Percentiles rank a stretch among this genome's conserved stretches.
Conservation (phyloP, 2,888 invertebrate species). For the Isoperla grammatica region DNA sequence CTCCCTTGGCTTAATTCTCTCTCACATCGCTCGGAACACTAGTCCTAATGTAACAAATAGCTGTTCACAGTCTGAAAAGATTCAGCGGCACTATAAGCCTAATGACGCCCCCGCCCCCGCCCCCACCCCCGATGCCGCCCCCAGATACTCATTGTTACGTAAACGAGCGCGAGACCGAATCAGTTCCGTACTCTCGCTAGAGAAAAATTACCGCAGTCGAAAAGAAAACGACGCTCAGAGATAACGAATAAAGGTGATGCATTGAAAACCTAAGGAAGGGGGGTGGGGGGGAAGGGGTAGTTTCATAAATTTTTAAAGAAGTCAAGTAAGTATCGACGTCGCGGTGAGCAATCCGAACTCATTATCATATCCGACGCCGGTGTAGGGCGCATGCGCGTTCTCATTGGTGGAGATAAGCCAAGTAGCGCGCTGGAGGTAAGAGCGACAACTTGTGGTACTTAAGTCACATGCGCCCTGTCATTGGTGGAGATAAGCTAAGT, state of each 20-base stretch:
- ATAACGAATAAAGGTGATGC: conserved; percentile 22
- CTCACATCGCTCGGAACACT: no score
- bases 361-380: conserved; percentile 11
- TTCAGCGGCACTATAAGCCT: conserved; percentile 12
- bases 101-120: conserved; percentile 27
- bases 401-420: no score
- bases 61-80: conserved; percentile 7
- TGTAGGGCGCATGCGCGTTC: no score
- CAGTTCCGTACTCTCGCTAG: conserved; percentile 28
- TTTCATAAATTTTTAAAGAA: conserved; percentile 11
- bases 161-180: conserved; percentile 30
- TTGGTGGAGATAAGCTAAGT: no score
- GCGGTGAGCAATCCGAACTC: not conserved
- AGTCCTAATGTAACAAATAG: not conserved
- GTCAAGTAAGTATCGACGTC: conserved; percentile 4
- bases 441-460: no score
- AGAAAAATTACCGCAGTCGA: conserved; percentile 27
- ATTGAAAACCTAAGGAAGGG: conserved; percentile 13
- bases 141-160: conserved; percentile 30
- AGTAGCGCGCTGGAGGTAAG: no score
- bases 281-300: conserved; percentile 8
- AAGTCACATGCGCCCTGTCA: no score
- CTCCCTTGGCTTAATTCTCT: no score
- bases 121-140: conserved; percentile 21
- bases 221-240: conserved; percentile 20